Evolutionary conservation across 2,888 invertebrate species (phyloP).

Genomic region (Ctenicera cuprea): DNA sequence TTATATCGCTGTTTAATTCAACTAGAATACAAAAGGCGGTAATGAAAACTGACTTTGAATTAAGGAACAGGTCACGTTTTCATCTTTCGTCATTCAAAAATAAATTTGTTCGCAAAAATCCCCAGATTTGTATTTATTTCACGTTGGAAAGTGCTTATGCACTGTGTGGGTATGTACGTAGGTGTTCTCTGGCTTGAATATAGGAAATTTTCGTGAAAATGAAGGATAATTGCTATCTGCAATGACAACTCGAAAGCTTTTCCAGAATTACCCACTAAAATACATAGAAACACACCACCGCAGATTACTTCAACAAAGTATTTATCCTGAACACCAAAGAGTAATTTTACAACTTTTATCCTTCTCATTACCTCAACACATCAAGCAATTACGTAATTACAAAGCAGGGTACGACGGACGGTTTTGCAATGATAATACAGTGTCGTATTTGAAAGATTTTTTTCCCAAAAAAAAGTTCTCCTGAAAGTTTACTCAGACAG

Average conservation of each 20-base stretch:
- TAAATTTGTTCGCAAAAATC: no score
- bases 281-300: background rate
- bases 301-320: background rate
- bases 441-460: background rate
- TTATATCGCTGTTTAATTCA: no score
- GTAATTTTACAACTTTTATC: background rate
- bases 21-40: no score
- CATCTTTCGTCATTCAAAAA: no score
- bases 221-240: background rate
- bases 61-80: no score
- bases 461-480: slow-evolving; percentile 30
- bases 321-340: background rate
- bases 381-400: slow-evolving; percentile 35
- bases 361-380: slow-evolving; percentile 10
- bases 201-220: slow-evolving; percentile 22
- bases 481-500: slow-evolving; percentile 52
- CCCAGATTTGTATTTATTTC: no score
- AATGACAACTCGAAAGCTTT: slow-evolving; percentile 7
- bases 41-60: no score
- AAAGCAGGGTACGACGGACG: background rate
- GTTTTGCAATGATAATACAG: background rate
- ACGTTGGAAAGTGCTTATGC: background rate
- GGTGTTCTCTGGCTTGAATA: slow-evolving; percentile 2
- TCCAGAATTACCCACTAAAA: background rate
- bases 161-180: slow-evolving; percentile 9